These are phyloP conservation scores for Oligia fasciuncula DNA, from an alignment of 2,888 invertebrate species.

Conservation along the genomic window DNA sequence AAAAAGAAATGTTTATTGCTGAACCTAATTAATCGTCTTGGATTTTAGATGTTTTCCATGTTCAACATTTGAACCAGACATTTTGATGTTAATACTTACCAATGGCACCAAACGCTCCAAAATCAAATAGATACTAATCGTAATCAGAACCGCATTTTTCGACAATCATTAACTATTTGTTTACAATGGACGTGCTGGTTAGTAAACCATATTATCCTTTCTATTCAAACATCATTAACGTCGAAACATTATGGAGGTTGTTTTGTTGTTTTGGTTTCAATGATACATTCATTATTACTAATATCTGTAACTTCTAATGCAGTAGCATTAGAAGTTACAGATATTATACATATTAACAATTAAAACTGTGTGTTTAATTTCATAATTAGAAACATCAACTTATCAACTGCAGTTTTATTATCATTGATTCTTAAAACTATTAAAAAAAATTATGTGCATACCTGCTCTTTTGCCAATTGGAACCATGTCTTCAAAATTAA, in stretches of 20 bases:
- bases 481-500: slow-evolving; percentile 98
- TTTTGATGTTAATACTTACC: slow-evolving; percentile 1
- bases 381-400: neutral
- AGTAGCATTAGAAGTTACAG: too few species aligned
- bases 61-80: neutral
- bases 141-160: slow-evolving; percentile 7
- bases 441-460: slow-evolving; percentile 79
- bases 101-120: neutral
- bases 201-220: slow-evolving; percentile 35
- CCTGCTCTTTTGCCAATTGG: slow-evolving; percentile 97
- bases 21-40: neutral
- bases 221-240: slow-evolving; percentile 48
- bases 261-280: slow-evolving; percentile 22
- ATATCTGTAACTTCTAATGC: neutral
- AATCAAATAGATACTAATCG: neutral
- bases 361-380: neutral
- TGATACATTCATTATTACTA: slow-evolving; percentile 15
- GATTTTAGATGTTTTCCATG: neutral
- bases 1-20: too few species aligned
- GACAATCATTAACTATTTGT: slow-evolving; percentile 21
- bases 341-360: too few species aligned
- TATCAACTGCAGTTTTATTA: neutral
- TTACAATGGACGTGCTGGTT: slow-evolving; percentile 28
- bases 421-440: neutral
- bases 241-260: slow-evolving; percentile 9